A percentile compares a stretch with the other conserved stretches of the same genome.
These are phyloP conservation scores for Drosophila parvula DNA, from an alignment of 1,140 invertebrate genomes.

Conservation along the genomic window DNA sequence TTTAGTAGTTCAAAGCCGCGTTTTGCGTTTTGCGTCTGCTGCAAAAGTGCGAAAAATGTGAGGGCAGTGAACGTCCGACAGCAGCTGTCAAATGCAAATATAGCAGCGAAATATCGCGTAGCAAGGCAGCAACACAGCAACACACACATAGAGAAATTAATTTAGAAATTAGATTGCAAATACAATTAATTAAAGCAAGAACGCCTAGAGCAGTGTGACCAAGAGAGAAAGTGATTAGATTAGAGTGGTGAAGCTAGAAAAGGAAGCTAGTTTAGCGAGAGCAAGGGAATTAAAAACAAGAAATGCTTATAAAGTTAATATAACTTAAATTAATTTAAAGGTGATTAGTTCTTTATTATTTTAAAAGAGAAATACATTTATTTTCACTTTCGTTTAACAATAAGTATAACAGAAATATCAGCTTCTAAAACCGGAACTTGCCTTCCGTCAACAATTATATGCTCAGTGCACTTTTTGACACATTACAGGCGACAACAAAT, in stretches of 20 bases:
- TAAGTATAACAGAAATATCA: neutral
- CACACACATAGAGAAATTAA: constrained; percentile 12
- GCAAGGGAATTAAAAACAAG: neutral
- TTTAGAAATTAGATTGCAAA: neutral
- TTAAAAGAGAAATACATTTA: neutral
- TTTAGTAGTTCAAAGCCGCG: constrained; percentile 83
- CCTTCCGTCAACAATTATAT: neutral
- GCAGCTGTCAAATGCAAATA: constrained; percentile 69
- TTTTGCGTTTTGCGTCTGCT: constrained; percentile 75
- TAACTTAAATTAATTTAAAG: neutral
- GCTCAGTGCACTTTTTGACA: constrained; percentile 47
- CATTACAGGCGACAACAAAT: constrained; percentile 64
- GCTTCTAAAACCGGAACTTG: too few species aligned
- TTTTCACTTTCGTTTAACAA: neutral
- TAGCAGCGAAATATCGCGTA: constrained; percentile 26
- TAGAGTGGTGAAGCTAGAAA: neutral
- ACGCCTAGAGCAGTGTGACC: neutral
- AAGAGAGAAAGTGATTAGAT: neutral
- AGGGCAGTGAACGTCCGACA: constrained; percentile 48
- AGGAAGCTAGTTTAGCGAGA: neutral
- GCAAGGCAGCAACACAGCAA: constrained; percentile 30
- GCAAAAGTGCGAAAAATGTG: constrained; percentile 65
- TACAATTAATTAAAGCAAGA: neutral
- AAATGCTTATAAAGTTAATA: neutral
- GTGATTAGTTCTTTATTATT: neutral